Percentiles rank a stretch among this genome's conserved stretches.
phyloP scores from a whole-genome alignment of 2,888 invertebrate genomes.

The Dryobotodes eremita region DNA sequence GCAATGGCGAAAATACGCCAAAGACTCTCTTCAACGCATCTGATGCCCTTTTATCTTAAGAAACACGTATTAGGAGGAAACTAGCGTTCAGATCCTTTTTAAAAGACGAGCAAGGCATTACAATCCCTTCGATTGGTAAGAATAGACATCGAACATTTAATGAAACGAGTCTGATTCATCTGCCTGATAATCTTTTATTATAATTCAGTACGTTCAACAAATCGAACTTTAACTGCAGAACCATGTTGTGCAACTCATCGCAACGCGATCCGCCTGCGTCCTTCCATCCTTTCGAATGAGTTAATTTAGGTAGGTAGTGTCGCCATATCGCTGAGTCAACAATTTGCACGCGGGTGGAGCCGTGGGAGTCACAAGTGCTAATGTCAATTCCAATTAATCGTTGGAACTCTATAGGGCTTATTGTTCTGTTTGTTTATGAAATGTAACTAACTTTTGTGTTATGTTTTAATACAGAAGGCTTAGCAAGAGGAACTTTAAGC shows the following conservation, averaged over 20 bases:
- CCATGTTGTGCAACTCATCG: constrained; percentile 30
- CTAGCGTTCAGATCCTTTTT: neutral
- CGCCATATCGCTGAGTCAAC: constrained; percentile 45
- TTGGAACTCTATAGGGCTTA: constrained; percentile 18
- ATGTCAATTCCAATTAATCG: constrained; percentile 50
- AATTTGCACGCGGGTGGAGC: constrained; percentile 42
- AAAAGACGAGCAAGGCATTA: neutral
- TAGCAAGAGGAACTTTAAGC: constrained; percentile 14
- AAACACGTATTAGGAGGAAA: neutral
- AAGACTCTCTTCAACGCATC: neutral
- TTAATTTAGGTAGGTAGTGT: constrained; percentile 31
- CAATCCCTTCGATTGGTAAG: neutral
- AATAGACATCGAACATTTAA: neutral
- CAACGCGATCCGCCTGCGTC: neutral
- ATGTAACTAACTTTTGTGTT: neutral
- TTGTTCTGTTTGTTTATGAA: constrained; percentile 20
- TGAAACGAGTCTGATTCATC: neutral
- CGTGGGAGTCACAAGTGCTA: constrained; percentile 44
- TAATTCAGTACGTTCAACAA: neutral
- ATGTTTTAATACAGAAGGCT: constrained; percentile 16
- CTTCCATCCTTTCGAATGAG: constrained; percentile 33
- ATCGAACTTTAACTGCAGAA: constrained; percentile 21
- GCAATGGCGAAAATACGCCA: neutral
- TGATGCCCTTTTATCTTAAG: no score
- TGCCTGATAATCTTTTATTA: constrained; percentile 3